Conservation (phyloP, 2,797 vertebrate species). For the Peromyscus melanophrys region DNA sequence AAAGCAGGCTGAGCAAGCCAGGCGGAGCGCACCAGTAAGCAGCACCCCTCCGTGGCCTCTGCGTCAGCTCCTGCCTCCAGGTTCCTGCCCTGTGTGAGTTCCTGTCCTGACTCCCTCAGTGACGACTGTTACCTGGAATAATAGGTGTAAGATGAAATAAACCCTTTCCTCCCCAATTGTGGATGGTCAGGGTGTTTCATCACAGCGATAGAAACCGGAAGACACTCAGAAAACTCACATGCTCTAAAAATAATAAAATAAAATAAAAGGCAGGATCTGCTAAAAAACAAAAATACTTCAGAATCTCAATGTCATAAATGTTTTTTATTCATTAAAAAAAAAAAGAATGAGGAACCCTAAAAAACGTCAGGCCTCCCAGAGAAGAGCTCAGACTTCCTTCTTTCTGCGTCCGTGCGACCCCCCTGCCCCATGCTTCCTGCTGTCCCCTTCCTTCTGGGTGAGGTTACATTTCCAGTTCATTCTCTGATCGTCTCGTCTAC, state of each 20-base stretch:
- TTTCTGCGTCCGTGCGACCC: neutral
- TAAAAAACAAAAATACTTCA: conserved; percentile 21
- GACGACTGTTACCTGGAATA: no score
- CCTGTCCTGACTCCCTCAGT: neutral
- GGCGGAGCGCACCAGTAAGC: neutral
- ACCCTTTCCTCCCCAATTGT: neutral
- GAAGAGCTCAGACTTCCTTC: neutral
- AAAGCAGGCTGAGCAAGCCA: neutral
- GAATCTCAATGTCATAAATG: conserved; percentile 33
- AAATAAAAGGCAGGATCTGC: conserved; percentile 10
- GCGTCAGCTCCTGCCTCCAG: neutral
- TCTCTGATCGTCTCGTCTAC: neutral
- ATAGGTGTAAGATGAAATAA: neutral
- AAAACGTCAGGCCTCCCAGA: neutral
- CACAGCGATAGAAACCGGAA: neutral
- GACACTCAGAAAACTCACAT: neutral
- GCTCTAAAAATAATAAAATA: neutral
- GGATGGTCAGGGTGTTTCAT: neutral
- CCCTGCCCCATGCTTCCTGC: neutral
- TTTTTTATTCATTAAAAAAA: neutral
- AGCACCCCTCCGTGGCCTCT: neutral
- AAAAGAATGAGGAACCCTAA: neutral
- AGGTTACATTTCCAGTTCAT: neutral
- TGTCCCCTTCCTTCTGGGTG: neutral
- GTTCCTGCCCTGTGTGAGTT: neutral